Base-by-base conservation (phyloP, 2,797 vertebrate genomes). In the Gephyroberyx darwinii region DNA sequence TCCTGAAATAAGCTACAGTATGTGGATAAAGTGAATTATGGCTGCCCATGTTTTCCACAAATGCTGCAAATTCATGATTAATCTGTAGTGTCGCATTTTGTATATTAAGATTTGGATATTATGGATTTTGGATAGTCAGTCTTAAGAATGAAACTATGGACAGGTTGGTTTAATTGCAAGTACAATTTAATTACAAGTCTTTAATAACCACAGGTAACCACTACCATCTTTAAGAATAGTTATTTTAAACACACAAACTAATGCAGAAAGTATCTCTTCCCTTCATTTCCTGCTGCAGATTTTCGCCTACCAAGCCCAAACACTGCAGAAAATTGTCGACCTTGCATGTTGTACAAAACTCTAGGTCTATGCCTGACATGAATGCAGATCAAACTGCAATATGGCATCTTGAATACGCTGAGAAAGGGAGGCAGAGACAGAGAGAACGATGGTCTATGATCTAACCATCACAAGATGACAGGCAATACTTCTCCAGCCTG, bases 301-400 rank as follows among this genome's bases (percentile, higher is more conserved):
- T 57, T 57, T 37, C 33, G 5, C 26, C 26, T 26, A 26, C 26
- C 26, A 2, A 9, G 35, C 33, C 3, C 13, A 39, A 59, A 59
- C n/a, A 16, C 43, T 51, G 16, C 48, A 31, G 64, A 74, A 43
- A 31, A 12, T 39, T 75, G 58, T 62, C 50, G 20, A 10, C 56
- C 33, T 39, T 60, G 50, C 50, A 41, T 48, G 50, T 10, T 47
- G 50, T 54, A 61, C 45, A 54, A 45, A 45, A 16, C 43, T 45
- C 43, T 5, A 57, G 13, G 63, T 58, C 31, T 57, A 50, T 35
- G 20, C 31, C 71, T 61, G 52, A 74, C 35, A 60, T 60, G 47
- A 82, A 71, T 31, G 8, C 59, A 65, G 54, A 82, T 86, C 59
- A 77, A 70, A 75, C 45, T 2, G 59, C 30, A 14, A 19, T 55